Evolutionary conservation across 1,140 invertebrate species (phyloP).

Genomic region (Drosophila ogumai): DNA sequence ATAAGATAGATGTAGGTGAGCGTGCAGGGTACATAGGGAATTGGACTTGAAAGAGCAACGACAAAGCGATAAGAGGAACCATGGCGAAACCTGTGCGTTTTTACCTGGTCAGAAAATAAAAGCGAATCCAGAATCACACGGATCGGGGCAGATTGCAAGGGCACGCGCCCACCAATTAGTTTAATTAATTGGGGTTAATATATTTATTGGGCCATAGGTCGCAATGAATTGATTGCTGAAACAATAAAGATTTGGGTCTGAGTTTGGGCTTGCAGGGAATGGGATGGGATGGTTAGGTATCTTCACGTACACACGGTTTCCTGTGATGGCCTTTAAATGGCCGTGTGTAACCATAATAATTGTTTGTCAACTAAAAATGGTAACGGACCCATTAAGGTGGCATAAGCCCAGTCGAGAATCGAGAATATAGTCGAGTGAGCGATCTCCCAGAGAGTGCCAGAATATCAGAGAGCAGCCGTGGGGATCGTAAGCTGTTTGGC

Average conservation of each 20-base stretch:
- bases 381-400: slow-evolving; percentile 55
- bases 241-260: slow-evolving; percentile 13
- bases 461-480: slow-evolving; percentile 16
- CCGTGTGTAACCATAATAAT: slow-evolving; percentile 68
- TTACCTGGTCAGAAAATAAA: slow-evolving; percentile 28
- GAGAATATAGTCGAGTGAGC: neutral
- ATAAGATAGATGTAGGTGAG: slow-evolving; percentile 59
- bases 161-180: slow-evolving; percentile 69
- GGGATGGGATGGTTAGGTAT: slow-evolving; percentile 8
- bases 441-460: slow-evolving; percentile 6
- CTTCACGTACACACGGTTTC: slow-evolving; percentile 64
- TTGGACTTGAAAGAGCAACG: slow-evolving; percentile 57
- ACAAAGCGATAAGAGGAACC: slow-evolving; percentile 57
- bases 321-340: slow-evolving; percentile 70
- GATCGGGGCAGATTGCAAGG: slow-evolving; percentile 21
- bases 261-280: neutral
- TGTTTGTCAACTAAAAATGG: slow-evolving; percentile 71
- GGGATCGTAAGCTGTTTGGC: slow-evolving; percentile 46
- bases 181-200: slow-evolving; percentile 74
- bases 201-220: slow-evolving; percentile 63
- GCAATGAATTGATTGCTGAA: slow-evolving; percentile 67
- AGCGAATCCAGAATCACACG: slow-evolving; percentile 39
- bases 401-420: slow-evolving; percentile 25
- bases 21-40: slow-evolving; percentile 45
- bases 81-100: slow-evolving; percentile 49